Evolutionary conservation across 2,797 vertebrate species (phyloP).

Genomic region (Channa striata): DNA sequence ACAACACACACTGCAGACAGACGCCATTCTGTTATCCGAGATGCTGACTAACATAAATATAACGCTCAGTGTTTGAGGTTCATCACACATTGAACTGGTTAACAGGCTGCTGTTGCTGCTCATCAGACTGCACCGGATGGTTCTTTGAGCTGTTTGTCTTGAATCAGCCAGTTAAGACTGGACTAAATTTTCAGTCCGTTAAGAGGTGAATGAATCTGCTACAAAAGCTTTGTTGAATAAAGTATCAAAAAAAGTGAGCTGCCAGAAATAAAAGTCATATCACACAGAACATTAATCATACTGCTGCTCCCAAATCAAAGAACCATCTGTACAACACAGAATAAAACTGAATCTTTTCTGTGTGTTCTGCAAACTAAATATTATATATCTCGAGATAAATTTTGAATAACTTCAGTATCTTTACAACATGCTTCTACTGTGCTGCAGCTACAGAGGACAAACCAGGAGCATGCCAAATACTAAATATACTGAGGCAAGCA

Average conservation of each 20-base stretch:
- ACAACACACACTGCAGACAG: neutral
- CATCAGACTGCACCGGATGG: constrained; percentile 2
- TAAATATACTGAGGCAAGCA: constrained; percentile 28
- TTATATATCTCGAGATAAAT: too few relatives aligned
- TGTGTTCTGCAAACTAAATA: neutral
- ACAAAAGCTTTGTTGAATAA: too few relatives aligned
- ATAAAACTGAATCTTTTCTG: neutral
- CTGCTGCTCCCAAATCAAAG: constrained; percentile 33
- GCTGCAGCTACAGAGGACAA: constrained; percentile 25
- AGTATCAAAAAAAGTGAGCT: neutral
- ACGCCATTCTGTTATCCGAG: neutral
- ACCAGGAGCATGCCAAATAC: constrained; percentile 23
- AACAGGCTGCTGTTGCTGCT: neutral
- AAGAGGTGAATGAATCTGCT: neutral
- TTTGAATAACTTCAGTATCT: neutral
- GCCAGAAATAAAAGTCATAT: neutral
- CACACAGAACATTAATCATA: constrained; percentile 11
- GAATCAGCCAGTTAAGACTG: neutral
- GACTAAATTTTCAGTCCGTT: neutral
- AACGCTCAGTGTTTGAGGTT: neutral
- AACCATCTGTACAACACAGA: constrained; percentile 31
- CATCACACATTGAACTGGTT: constrained; percentile 7
- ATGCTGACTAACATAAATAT: neutral
- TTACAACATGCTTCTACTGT: constrained; percentile 24
- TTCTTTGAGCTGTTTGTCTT: neutral